These are phyloP conservation scores for Eublepharis macularius DNA, from an alignment of 2,113 vertebrate species.

Conservation along the genomic window DNA sequence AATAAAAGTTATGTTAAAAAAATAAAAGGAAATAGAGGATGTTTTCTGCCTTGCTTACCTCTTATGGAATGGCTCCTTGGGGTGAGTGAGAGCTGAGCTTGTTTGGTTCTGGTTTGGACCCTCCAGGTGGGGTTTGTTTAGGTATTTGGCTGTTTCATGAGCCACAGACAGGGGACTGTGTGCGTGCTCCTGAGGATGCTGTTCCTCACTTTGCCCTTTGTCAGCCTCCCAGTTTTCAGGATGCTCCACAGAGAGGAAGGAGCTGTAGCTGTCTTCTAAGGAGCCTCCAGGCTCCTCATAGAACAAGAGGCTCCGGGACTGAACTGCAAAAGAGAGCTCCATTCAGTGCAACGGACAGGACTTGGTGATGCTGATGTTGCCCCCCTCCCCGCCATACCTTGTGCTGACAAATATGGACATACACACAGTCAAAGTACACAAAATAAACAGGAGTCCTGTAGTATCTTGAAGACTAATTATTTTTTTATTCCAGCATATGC, in stretches of 20 bases:
- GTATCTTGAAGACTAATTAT: no score
- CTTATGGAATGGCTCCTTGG: conserved; percentile 74
- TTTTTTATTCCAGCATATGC: no score
- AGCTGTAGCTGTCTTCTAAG: conserved; percentile 82
- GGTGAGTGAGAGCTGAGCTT: conserved; percentile 71
- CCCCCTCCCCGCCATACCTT: rapidly evolving
- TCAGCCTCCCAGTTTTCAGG: conserved; percentile 81
- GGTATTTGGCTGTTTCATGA: conserved; percentile 81
- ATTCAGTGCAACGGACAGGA: conserved; percentile 17
- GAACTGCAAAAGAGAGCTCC: conserved; percentile 79
- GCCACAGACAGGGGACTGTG: conserved; percentile 64
- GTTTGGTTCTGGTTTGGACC: conserved; percentile 69
- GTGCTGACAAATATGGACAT: neutral
- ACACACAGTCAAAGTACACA: neutral
- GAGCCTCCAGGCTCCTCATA: conserved; percentile 87
- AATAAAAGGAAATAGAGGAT: no score
- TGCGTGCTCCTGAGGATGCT: conserved; percentile 60
- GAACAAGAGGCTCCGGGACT: conserved; percentile 95
- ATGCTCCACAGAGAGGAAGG: conserved; percentile 80
- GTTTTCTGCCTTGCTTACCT: conserved; percentile 64
- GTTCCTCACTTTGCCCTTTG: conserved; percentile 63
- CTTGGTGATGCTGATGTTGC: neutral
- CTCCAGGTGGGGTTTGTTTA: conserved; percentile 76
- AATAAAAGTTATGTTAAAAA: no score
- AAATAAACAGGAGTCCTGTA: no score